These are phyloP conservation scores for Cyclophora punctaria DNA, from an alignment of 2,888 invertebrate species.

Conservation along the genomic window DNA sequence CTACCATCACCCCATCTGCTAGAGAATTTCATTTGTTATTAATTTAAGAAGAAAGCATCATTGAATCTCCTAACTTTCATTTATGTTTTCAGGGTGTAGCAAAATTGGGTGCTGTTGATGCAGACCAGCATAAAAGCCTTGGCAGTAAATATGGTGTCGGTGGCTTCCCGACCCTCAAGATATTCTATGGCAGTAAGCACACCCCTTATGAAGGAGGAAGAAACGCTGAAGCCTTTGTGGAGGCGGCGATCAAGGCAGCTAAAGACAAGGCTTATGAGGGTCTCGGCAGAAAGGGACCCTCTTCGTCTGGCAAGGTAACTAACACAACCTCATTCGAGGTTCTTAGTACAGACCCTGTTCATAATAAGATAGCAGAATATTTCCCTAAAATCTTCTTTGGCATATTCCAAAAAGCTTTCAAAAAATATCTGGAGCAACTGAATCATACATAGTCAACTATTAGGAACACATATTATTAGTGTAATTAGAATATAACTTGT, in stretches of 20 bases:
- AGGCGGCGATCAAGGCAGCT: conserved; percentile 86
- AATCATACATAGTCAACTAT: too few species aligned
- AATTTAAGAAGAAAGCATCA: background rate
- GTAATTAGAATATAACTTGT: too few species aligned
- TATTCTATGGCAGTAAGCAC: conserved; percentile 92
- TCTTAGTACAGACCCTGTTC: too few species aligned
- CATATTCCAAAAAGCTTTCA: too few species aligned
- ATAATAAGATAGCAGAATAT: too few species aligned
- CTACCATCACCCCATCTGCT: background rate
- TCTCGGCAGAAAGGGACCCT: conserved; percentile 70
- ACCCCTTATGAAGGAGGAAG: conserved; percentile 89
- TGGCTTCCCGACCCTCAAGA: conserved; percentile 97
- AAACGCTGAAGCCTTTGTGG: conserved; percentile 89
- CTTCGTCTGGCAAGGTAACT: conserved; percentile 55
- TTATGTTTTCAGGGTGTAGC: conserved; percentile 83
- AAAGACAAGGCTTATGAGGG: conserved; percentile 82
- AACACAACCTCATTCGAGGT: too few species aligned
- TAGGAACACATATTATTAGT: too few species aligned
- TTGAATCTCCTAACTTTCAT: conserved; percentile 2
- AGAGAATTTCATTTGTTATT: background rate
- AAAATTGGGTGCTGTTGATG: conserved; percentile 96
- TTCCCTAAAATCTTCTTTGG: too few species aligned
- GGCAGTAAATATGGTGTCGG: conserved; percentile 86
- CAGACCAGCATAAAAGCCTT: conserved; percentile 89
- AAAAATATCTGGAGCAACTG: too few species aligned